Conservation (phyloP, 2,888 invertebrate species). For the Lasioglossum leucozonium region DNA sequence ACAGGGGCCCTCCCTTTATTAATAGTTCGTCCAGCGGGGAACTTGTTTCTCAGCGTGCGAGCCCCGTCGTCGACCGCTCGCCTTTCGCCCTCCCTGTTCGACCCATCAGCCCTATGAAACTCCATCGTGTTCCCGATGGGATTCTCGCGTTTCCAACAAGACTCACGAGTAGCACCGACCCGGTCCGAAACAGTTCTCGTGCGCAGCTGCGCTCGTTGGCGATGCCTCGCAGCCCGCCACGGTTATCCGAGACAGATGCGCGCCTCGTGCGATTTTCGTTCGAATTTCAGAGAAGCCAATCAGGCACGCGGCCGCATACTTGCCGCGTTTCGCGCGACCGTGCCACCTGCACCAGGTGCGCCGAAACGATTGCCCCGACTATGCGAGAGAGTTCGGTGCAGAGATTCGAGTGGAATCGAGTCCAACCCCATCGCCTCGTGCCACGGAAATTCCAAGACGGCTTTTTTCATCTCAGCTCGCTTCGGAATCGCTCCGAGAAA, state of each 20-base stretch:
- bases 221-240: not conserved
- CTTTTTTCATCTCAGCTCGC: not conserved
- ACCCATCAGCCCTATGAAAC: not conserved
- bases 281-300: conserved; percentile 59
- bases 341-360: conserved; percentile 64
- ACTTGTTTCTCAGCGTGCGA: conserved; percentile 29
- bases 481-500: conserved; percentile 12
- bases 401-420: conserved; percentile 56
- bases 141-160: not conserved
- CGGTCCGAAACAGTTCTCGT: not conserved
- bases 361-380: conserved; percentile 36
- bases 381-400: conserved; percentile 32
- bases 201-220: conserved; percentile 15
- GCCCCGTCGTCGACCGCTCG: not conserved
- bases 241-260: conserved; percentile 36
- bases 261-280: conserved; percentile 50
- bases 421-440: conserved; percentile 37
- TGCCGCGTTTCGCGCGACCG: conserved; percentile 18
- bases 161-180: not conserved
- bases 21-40: conserved; percentile 56
- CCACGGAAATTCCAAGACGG: conserved; percentile 34
- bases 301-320: conserved; percentile 40
- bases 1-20: conserved; percentile 42
- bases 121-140: not conserved
- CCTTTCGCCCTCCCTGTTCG: not conserved